Evolutionary conservation across 2,113 vertebrate genomes (phyloP).

Genomic region (Prinia subflava): DNA sequence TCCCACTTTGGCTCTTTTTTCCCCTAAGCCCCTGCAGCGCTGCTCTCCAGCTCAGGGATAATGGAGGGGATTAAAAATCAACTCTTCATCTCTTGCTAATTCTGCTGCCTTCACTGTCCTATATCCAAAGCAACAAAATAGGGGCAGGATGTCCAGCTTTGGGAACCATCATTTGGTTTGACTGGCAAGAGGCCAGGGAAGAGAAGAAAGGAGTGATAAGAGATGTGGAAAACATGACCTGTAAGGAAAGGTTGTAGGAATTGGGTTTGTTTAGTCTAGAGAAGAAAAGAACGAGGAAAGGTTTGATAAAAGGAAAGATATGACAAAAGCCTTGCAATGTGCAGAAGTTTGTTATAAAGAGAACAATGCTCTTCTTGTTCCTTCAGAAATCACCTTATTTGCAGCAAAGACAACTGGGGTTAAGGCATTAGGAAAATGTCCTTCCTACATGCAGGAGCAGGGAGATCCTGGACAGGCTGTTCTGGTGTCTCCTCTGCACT

Average conservation of each 20-base stretch:
- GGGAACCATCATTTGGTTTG: neutral
- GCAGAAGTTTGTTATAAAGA: neutral
- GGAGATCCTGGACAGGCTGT: neutral
- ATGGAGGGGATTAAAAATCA: constrained; percentile 13
- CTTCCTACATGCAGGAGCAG: neutral
- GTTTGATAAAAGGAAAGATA: neutral
- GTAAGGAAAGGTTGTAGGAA: neutral
- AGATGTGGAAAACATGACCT: neutral
- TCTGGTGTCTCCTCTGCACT: neutral
- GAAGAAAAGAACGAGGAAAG: neutral
- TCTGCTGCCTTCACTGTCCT: neutral
- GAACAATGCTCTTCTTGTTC: neutral
- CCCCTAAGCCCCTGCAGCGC: neutral
- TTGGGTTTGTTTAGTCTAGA: constrained; percentile 29
- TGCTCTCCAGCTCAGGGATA: neutral
- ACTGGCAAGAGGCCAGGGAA: neutral
- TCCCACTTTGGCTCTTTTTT: neutral
- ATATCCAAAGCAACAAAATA: neutral
- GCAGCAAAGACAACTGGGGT: neutral
- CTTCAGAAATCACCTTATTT: neutral
- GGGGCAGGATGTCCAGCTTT: neutral
- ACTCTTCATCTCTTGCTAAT: neutral
- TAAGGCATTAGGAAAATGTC: neutral
- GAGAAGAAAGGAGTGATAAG: neutral
- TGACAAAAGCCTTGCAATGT: neutral